Evolutionary conservation across 2,797 vertebrate species (phyloP).

Genomic region (Muscicapa comitata): DNA sequence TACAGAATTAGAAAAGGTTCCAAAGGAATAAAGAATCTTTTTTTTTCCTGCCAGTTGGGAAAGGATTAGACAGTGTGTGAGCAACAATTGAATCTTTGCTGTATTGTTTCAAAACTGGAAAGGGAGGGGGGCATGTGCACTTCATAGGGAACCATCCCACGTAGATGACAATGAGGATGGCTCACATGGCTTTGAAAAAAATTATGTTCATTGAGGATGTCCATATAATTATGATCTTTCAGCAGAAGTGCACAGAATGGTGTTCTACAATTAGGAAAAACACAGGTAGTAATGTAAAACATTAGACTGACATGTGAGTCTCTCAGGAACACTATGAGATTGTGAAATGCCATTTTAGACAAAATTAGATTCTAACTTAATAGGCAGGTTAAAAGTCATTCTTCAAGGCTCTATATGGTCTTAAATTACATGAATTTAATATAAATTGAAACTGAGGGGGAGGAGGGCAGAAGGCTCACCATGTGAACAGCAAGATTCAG

Average conservation of each 20-base stretch:
- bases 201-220: not conserved
- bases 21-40: not conserved
- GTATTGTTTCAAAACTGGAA: not conserved
- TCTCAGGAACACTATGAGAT: not conserved
- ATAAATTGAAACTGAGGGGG: not conserved
- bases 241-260: not conserved
- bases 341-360: not conserved
- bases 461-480: not conserved
- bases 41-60: not conserved
- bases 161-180: not conserved
- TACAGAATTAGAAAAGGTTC: constrained; percentile 12
- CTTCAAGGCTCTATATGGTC: not conserved
- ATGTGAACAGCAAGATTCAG: not conserved
- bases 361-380: not conserved
- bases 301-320: not conserved
- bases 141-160: not conserved
- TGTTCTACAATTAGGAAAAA: not conserved
- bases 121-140: not conserved
- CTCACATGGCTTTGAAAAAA: not conserved
- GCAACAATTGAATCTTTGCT: not conserved
- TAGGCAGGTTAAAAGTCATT: not conserved
- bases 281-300: not conserved
- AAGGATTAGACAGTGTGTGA: not conserved
- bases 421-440: not conserved
- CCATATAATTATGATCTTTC: not conserved